phyloP scores from a whole-genome alignment of 2,888 invertebrate species.

The Melitaea athalia region DNA sequence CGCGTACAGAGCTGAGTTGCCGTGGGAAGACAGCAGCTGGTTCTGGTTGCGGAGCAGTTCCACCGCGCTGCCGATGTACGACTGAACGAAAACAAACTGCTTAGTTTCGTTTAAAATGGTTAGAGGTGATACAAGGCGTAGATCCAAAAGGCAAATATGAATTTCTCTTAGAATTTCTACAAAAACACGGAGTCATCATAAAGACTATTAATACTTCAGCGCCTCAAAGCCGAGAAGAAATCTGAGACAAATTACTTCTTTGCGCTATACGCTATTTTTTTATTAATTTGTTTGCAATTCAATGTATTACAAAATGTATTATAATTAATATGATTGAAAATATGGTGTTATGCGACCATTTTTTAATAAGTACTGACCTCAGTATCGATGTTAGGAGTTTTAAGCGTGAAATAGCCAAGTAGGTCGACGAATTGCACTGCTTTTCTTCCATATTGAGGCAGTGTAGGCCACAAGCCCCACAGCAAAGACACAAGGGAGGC shows the following conservation, averaged over 20 bases:
- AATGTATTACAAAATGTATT: too few relatives aligned
- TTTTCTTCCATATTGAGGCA: constrained; percentile 95
- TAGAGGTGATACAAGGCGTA: too few relatives aligned
- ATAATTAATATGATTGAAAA: too few relatives aligned
- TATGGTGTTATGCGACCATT: not conserved
- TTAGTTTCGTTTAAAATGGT: not conserved
- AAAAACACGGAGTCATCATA: too few relatives aligned
- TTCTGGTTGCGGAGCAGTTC: constrained; percentile 94
- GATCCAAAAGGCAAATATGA: too few relatives aligned
- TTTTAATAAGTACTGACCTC: constrained; percentile 64
- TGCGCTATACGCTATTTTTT: too few relatives aligned
- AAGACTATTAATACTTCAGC: too few relatives aligned
- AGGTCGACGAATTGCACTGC: constrained; percentile 98
- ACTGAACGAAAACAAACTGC: constrained; percentile 64
- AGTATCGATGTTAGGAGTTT: constrained; percentile 87
- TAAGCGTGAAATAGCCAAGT: constrained; percentile 96
- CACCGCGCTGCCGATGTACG: constrained; percentile 93
- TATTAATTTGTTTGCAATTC: too few relatives aligned
- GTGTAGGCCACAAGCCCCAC: constrained; percentile 95
- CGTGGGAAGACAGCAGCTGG: constrained; percentile 93
- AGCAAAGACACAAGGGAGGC: constrained; percentile 90
- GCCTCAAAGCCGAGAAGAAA: too few relatives aligned
- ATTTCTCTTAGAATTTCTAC: too few relatives aligned
- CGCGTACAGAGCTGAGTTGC: constrained; percentile 96
- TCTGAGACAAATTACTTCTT: too few relatives aligned